These are phyloP conservation scores for Odontomyia ornata DNA, from an alignment of 2,888 invertebrate species.

Conservation along the genomic window DNA sequence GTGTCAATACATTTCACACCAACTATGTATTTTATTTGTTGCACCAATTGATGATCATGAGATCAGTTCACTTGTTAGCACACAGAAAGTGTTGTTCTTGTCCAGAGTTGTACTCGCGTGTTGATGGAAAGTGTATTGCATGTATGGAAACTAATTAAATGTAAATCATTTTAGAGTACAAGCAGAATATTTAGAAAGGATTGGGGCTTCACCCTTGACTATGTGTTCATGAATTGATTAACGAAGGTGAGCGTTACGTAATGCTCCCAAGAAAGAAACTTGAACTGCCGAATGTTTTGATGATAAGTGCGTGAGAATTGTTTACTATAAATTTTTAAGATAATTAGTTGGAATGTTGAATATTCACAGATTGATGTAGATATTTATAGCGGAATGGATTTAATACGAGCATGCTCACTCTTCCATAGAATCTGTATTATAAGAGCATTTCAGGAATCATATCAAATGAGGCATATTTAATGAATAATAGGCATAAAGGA, in stretches of 20 bases:
- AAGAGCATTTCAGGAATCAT: too few relatives aligned
- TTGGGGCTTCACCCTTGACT: not conserved
- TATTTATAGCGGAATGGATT: too few relatives aligned
- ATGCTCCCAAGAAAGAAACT: slow-evolving; percentile 9
- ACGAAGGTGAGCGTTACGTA: not conserved
- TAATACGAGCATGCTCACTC: too few relatives aligned
- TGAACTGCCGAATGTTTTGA: not conserved
- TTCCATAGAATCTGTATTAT: too few relatives aligned
- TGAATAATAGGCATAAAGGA: too few relatives aligned
- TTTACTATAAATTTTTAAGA: not conserved
- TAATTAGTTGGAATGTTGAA: too few relatives aligned
- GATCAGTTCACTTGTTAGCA: not conserved
- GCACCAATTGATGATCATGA: not conserved
- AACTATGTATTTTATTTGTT: too few relatives aligned
- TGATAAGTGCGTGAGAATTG: not conserved
- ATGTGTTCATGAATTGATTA: not conserved
- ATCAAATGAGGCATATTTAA: too few relatives aligned
- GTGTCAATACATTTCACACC: too few relatives aligned
- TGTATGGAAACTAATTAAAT: slow-evolving; percentile 2
- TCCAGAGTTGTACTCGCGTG: too few relatives aligned
- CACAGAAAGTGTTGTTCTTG: not conserved
- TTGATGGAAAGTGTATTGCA: not conserved
- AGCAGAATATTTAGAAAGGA: not conserved
- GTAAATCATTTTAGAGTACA: not conserved
- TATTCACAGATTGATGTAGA: too few relatives aligned